A percentile compares a stretch with the other conserved stretches of the same genome.
phyloP scores from a whole-genome alignment of 2,888 invertebrate species.

The Cantharis rustica region DNA sequence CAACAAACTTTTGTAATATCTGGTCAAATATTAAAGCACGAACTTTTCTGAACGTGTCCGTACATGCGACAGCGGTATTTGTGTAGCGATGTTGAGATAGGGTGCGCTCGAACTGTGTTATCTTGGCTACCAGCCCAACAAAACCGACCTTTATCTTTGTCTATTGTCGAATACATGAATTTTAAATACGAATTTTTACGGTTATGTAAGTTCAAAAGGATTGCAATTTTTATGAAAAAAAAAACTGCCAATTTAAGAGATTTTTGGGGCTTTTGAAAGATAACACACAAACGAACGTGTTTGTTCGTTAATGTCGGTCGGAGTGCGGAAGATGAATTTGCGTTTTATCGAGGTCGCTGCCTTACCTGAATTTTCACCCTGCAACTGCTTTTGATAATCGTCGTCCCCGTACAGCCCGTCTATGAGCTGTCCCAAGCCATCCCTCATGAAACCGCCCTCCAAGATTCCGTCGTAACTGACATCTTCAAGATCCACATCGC shows the following conservation, averaged over 20 bases:
- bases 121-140: conserved; percentile 37
- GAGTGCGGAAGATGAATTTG: background rate
- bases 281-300: background rate
- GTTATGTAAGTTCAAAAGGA: conserved; percentile 25
- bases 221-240: conserved; percentile 8
- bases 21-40: conserved; percentile 28
- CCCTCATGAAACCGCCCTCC: conserved; percentile 61
- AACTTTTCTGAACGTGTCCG: conserved; percentile 30
- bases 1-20: conserved; percentile 23
- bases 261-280: background rate
- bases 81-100: conserved; percentile 42
- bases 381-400: conserved; percentile 66
- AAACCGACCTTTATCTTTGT: conserved; percentile 37
- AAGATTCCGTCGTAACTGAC: conserved; percentile 77
- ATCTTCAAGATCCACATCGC: conserved; percentile 73
- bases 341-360: background rate
- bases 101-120: conserved; percentile 40
- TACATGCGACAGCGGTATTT: conserved; percentile 41
- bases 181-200: conserved; percentile 36
- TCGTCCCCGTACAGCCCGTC: conserved; percentile 75
- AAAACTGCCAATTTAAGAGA: background rate
- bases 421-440: conserved; percentile 82
- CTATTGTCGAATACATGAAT: conserved; percentile 44
- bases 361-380: conserved; percentile 64
- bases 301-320: background rate